Evolutionary conservation across 2,888 invertebrate genomes (phyloP).

Genomic region (Spilosoma lubricipeda): DNA sequence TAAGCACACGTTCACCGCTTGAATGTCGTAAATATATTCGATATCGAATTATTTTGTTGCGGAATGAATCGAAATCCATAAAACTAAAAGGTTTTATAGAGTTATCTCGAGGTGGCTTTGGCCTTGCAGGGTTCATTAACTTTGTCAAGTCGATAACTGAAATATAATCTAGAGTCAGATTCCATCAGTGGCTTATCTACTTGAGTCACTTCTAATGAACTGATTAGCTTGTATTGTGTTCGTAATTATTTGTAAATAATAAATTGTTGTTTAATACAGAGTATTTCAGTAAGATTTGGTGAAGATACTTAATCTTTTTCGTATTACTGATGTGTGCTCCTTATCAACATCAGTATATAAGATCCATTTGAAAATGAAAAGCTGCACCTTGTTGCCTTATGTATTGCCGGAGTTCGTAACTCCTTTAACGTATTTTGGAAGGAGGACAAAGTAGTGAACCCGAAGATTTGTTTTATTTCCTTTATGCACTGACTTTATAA

Average conservation of each 20-base stretch:
- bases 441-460: neutral
- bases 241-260: conserved; percentile 30
- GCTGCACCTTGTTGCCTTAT: conserved; percentile 25
- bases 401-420: conserved; percentile 26
- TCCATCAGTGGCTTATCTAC: conserved; percentile 66
- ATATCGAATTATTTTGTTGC: conserved; percentile 78
- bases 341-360: conserved; percentile 25
- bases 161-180: conserved; percentile 79
- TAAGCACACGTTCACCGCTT: conserved; percentile 66
- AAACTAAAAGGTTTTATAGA: conserved; percentile 84
- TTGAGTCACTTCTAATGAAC: conserved; percentile 41
- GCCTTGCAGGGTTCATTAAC: conserved; percentile 83
- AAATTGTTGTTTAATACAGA: conserved; percentile 28
- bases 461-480: neutral
- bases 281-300: conserved; percentile 8
- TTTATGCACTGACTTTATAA: neutral
- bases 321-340: conserved; percentile 48
- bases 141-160: conserved; percentile 73
- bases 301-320: conserved; percentile 47
- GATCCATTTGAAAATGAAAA: conserved; percentile 18
- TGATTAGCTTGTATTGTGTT: conserved; percentile 32
- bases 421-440: neutral
- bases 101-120: conserved; percentile 76
- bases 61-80: conserved; percentile 78
- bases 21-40: conserved; percentile 79